Conservation (phyloP, 1,140 invertebrate species). For the Eumeta japonica region DNA sequence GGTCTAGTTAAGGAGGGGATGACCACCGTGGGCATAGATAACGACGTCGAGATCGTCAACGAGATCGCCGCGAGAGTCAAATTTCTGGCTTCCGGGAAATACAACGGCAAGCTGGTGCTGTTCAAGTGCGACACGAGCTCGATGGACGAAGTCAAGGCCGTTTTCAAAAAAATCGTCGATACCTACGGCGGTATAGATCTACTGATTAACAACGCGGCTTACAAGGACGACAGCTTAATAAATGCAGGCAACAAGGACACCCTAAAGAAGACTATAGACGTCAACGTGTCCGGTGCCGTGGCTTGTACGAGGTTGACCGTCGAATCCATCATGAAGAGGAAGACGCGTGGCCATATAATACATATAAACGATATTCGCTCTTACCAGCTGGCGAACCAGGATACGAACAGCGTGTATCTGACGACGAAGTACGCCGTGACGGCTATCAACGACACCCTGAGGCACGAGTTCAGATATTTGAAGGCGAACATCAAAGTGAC, state of each 20-base stretch:
- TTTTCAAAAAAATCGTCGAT: constrained; percentile 10
- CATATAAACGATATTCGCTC: constrained; percentile 11
- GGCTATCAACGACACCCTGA: constrained; percentile 17
- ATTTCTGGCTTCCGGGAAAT: not conserved
- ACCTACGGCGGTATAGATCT: constrained; percentile 11
- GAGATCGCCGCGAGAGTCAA: constrained; percentile 8
- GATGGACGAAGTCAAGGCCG: constrained; percentile 6
- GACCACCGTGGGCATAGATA: constrained; percentile 65
- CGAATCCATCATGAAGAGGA: constrained; percentile 13
- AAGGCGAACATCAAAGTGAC: constrained; percentile 17
- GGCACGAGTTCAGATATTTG: constrained; percentile 17
- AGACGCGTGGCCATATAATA: constrained; percentile 15
- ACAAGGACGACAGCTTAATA: constrained; percentile 11
- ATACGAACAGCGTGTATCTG: constrained; percentile 11
- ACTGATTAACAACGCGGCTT: constrained; percentile 13
- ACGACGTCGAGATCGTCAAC: constrained; percentile 7
- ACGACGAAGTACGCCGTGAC: constrained; percentile 10
- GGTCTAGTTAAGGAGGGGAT: constrained; percentile 59
- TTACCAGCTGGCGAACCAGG: constrained; percentile 9
- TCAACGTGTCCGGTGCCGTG: constrained; percentile 12
- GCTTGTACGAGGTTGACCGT: constrained; percentile 13
- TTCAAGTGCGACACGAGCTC: constrained; percentile 13
- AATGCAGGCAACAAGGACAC: constrained; percentile 10
- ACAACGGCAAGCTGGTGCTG: constrained; percentile 11
- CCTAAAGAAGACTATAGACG: constrained; percentile 12